phyloP scores from a whole-genome alignment of 2,113 vertebrate species.

The Hippocampus comes region DNA sequence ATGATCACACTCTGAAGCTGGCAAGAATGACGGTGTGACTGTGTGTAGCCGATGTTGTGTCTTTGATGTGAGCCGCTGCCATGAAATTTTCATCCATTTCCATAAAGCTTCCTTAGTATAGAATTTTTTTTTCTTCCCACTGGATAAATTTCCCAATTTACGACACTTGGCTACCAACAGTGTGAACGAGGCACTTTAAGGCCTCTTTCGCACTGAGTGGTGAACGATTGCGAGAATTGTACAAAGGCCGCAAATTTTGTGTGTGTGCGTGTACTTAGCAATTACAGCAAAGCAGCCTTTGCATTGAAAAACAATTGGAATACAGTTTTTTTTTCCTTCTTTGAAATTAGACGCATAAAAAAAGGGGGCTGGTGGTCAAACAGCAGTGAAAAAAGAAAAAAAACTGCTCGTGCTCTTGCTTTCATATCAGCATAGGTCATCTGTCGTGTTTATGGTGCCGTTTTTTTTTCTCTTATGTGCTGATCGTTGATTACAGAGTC shows the following conservation, averaged over 20 bases:
- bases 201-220: too few species aligned
- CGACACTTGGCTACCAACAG: too few species aligned
- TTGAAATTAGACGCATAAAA: background rate
- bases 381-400: background rate
- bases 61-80: background rate
- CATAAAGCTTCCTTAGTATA: background rate
- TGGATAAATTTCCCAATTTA: too few species aligned
- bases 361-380: background rate
- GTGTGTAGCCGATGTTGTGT: background rate
- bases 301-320: background rate
- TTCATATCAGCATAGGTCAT: background rate
- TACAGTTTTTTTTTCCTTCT: background rate
- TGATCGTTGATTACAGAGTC: conserved; percentile 2
- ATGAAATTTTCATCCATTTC: background rate
- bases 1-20: background rate
- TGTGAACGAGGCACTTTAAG: too few species aligned
- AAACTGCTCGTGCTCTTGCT: background rate
- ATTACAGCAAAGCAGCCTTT: background rate
- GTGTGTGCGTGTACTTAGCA: too few species aligned
- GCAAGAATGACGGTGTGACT: background rate
- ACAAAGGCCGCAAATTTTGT: too few species aligned
- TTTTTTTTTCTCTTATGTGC: background rate
- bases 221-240: too few species aligned
- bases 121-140: too few species aligned
- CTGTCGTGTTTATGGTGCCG: background rate